Base-by-base conservation (phyloP, 2,797 vertebrate genomes). In the Pampus argenteus region DNA sequence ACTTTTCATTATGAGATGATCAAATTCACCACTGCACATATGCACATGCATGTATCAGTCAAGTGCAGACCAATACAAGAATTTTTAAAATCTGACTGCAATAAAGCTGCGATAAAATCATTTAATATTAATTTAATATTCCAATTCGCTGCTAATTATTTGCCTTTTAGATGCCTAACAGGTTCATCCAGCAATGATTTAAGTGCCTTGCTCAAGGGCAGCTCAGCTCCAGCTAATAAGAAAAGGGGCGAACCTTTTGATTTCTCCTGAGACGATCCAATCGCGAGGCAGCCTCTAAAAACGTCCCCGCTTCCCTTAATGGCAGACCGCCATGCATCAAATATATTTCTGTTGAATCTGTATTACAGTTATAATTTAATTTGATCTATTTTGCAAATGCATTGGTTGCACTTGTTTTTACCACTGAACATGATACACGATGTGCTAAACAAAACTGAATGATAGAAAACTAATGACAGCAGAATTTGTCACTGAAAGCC, bases 151-250 rank as follows among this genome's bases (percentile, higher is more conserved):
- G 29, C 8, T 31, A 26, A 26, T 26, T 26, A 2, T 34, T 34
- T 34, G 34, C 34, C 34, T 34, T 11, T 3, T 9, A 34, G 9
- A 3, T 3, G 10, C 34, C 10, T 11, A 34, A 5, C 34, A 34
- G 34, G 10, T 11, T 34, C 10, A 34, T 34, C 31, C 31, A 34
- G 31, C 31, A 8, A 34, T 34, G 31, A 6, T 6, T 34, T 57
- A 60, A 31, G 49, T 61, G 63, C 54, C 59, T 68, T 81, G 79
- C 66, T 67, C 28, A 59, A 64, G 44, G 57, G 78, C 51, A 71
- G 28, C 42, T 59, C 56, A 61, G 17, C 34, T 7, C 13, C 3
- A 61, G 48, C 28, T 55, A 54, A 63, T 52, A 63, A 75, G 66
- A 54, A 49, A 49, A 63, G 48, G 5, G 23, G 38, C 28, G 54